Base-by-base conservation (phyloP, 1,140 invertebrate genomes). In the Thaumatotibia leucotreta region DNA sequence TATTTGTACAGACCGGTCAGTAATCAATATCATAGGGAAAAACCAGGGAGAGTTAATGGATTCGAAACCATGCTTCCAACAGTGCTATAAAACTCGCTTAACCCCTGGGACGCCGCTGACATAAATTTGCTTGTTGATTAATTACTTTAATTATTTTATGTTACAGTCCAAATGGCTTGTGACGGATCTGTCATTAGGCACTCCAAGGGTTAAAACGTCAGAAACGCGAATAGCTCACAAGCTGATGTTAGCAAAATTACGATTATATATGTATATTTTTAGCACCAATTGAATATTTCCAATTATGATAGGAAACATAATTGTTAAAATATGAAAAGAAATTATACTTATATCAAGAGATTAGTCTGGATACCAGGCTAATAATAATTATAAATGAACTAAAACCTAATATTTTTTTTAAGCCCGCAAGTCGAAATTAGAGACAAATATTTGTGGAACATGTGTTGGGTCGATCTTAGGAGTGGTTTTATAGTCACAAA, bases 381-480 rank as follows among this genome's bases (percentile, higher is more conserved):
- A 58, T 58, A 58, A 81, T 80, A 64, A 85, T 87, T 76, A 71
- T 66, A 83, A 78, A 82, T n/a, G n/a, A 83, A 84, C 77, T 74
- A 76, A 70, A 84, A 84, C 80, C 79, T 73, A 84, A 82, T 82
- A n/a, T n/a, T n/a, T n/a, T n/a, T n/a, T 80, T 89, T 84, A 90
- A 77, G 95, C 96, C 76, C 96, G 92, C 69, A 98, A 93, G 91
- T 98, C 97, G 92, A 99, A 98, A 87, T 99, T 97, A 80, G 95
- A 97, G 66, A 99, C 98, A 78, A 97, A 95, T 52, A 99, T 97
- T 94, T 98, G 97, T 8, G 98, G 98, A 10, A 99, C 97, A 85
- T 97, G 96, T 22, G 94, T 85, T 64, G 97, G 95, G 72, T 97
- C 96, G 69, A 97, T 96, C 67, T 93, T 93, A 31, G 95, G 94